These are phyloP conservation scores for Eustalomyia histrio DNA, from an alignment of 2,888 invertebrate genomes.

Conservation along the genomic window DNA sequence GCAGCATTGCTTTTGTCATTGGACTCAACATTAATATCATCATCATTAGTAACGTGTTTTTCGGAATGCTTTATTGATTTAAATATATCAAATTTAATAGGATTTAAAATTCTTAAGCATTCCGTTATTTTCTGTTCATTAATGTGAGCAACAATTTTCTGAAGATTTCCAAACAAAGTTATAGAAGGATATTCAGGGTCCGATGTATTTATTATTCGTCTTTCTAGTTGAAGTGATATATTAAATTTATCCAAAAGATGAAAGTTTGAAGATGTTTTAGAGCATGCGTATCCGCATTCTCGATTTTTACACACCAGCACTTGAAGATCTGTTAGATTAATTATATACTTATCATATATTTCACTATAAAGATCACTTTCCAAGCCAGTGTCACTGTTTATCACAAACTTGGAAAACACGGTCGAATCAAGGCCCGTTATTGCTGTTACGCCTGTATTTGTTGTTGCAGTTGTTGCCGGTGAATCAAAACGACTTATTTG, in stretches of 20 bases:
- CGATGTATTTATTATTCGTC: conserved; percentile 88
- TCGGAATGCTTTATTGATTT: conserved; percentile 26
- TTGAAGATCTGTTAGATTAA: conserved; percentile 91
- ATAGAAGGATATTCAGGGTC: conserved; percentile 94
- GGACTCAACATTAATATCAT: not conserved
- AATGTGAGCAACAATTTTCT: conserved; percentile 92
- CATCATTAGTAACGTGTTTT: not conserved
- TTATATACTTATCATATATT: conserved; percentile 88
- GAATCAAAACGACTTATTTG: conserved; percentile 82
- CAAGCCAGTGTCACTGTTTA: conserved; percentile 83
- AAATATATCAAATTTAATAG: conserved; percentile 67
- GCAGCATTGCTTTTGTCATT: conserved; percentile 15
- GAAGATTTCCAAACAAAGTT: conserved; percentile 91
- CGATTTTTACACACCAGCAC: conserved; percentile 92
- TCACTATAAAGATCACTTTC: conserved; percentile 84
- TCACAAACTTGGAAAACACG: conserved; percentile 82
- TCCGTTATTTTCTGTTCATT: conserved; percentile 93
- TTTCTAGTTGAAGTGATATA: conserved; percentile 86
- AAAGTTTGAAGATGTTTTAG: conserved; percentile 89
- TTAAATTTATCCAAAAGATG: conserved; percentile 92
- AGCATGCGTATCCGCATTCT: conserved; percentile 93
- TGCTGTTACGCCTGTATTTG: not conserved
- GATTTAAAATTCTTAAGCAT: conserved; percentile 81
- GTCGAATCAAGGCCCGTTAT: conserved; percentile 72
- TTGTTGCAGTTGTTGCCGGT: conserved; percentile 71